Base-by-base conservation (phyloP, 2,888 invertebrate genomes). In the Escarpia spicata region DNA sequence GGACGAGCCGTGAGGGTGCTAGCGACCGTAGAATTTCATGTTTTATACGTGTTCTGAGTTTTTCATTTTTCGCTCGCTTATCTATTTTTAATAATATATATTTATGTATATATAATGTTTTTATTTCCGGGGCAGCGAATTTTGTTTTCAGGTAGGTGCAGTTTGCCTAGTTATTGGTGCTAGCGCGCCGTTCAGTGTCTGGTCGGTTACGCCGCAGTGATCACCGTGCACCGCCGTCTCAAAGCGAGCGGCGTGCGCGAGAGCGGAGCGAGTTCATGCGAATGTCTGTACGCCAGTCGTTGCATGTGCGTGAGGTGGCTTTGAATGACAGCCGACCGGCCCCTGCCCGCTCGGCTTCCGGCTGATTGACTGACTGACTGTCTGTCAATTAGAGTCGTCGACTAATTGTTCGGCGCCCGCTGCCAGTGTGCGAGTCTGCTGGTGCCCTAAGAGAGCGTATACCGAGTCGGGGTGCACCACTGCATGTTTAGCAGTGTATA, bases 251-350 rank as follows among this genome's bases (percentile, higher is more conserved):
- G 19, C 75, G 75, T 75, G 60, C 60, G 60, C 60, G 60, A 60
- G 60, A 19, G 75, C 26, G 75, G 91, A 15, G 91, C 44, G 91
- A 43, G 91, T 91, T n/a, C n/a, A 31, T 91, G 91, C 91, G 91
- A 44, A 31, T 91, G 91, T 91, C 43, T 91, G 91, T 31, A 31
- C 44, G 91, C 44, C 43, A 44, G 91, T 31, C 43, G 15, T 43
- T 91, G 91, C 91, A 31, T 91, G 91, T 91, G 91, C 26, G 91
- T 91, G 91, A 26, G 91, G 43, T 43, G 91, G 91, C 91, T 75
- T 75, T 75, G 75, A 75, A 75, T 75, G 75, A 75, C 75, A 75
- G 75, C 75, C 75, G 75, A 19, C 75, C 75, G 75, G 19, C 75
- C 75, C 75, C 75, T 75, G 26, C 19, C 75, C 26, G 75, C 75